Conservation (phyloP, 2,888 invertebrate genomes). For the Ommatoiulus sabulosus region DNA sequence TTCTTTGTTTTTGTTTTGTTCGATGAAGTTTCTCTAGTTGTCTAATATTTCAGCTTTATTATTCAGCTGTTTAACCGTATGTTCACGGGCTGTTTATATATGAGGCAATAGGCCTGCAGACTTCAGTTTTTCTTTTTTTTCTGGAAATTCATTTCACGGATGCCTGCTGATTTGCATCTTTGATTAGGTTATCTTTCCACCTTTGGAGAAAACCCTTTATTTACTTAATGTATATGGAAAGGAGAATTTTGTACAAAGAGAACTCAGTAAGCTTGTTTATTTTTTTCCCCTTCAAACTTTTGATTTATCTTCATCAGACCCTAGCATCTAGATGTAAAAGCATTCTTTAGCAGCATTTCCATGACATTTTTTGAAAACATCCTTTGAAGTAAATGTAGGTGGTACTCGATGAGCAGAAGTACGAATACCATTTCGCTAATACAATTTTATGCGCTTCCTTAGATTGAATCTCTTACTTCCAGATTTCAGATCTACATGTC, state of each 20-base stretch:
- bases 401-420: too few species aligned
- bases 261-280: not conserved
- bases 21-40: not conserved
- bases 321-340: not conserved
- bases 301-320: not conserved
- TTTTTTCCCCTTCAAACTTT: not conserved
- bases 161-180: constrained; percentile 27
- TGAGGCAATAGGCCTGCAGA: not conserved
- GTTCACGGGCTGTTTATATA: not conserved
- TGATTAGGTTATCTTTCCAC: constrained; percentile 35
- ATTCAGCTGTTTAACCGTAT: not conserved
- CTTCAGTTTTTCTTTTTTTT: not conserved
- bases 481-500: not conserved
- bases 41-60: not conserved
- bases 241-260: not conserved
- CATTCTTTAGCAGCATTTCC: not conserved
- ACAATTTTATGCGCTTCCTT: not conserved
- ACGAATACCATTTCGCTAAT: not conserved
- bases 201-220: constrained; percentile 25
- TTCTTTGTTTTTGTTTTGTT: not conserved
- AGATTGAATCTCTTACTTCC: not conserved
- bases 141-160: not conserved
- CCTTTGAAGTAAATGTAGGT: not conserved
- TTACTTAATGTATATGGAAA: not conserved
- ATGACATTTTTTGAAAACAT: not conserved